phyloP scores from a whole-genome alignment of 64 coral and sea anemone species.

The Platygyra sinensis region DNA sequence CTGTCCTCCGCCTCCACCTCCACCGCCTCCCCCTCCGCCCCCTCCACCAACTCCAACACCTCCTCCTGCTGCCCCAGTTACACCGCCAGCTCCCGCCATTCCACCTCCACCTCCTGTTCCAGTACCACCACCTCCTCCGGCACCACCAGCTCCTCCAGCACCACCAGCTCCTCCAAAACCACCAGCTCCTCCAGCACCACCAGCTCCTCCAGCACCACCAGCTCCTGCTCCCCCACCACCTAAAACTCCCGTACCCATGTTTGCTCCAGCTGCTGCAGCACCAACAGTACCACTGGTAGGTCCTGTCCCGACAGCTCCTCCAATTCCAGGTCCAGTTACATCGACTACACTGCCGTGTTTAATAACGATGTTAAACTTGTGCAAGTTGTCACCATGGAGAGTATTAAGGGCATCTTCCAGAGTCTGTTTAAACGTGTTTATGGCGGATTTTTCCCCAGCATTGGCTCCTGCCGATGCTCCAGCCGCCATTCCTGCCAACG shows the following conservation, averaged over 20 bases:
- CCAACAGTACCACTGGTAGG: neutral
- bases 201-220: neutral
- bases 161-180: neutral
- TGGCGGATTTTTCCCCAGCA: constrained; percentile 67
- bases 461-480: constrained; percentile 57
- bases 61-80: neutral
- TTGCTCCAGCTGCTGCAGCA: constrained; percentile 5
- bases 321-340: neutral
- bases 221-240: neutral
- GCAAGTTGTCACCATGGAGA: constrained; percentile 8
- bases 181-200: neutral
- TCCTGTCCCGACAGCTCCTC: too few species aligned
- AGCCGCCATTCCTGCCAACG: constrained; percentile 52
- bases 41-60: constrained; percentile 3
- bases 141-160: neutral
- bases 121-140: neutral
- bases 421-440: constrained; percentile 3
- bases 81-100: neutral
- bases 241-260: neutral
- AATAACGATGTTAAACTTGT: constrained; percentile 14
- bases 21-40: neutral
- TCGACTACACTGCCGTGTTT: neutral
- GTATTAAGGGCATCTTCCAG: constrained; percentile 23
- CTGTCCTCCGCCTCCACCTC: neutral
- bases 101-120: neutral